phyloP scores from a whole-genome alignment of 2,888 invertebrate species.

The Eucera pruinosa region DNA sequence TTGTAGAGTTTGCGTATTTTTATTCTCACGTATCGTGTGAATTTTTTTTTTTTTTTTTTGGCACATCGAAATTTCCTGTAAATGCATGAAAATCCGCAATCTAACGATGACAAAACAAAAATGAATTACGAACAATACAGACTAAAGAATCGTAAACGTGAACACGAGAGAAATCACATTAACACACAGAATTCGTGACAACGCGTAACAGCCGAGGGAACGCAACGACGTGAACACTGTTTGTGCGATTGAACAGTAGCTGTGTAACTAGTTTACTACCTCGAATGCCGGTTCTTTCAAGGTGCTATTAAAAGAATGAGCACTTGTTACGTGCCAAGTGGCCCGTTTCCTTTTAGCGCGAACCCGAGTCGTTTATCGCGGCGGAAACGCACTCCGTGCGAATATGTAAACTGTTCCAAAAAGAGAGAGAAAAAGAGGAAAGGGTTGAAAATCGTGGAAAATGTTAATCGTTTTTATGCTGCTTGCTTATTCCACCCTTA shows the following conservation, averaged over 20 bases:
- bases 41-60: too few relatives aligned
- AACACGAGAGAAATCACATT: too few relatives aligned
- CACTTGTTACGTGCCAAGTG: slow-evolving; percentile 24
- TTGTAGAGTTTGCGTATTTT: too few relatives aligned
- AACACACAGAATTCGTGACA: background rate
- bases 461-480: background rate
- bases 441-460: background rate
- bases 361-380: slow-evolving; percentile 5
- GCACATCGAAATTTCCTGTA: too few relatives aligned
- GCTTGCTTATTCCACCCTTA: background rate
- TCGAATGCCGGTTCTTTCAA: slow-evolving; percentile 11
- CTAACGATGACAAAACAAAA: too few relatives aligned
- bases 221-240: background rate
- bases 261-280: background rate
- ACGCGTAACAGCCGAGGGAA: background rate
- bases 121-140: too few relatives aligned
- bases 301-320: slow-evolving; percentile 13
- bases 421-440: background rate
- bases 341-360: slow-evolving; percentile 1
- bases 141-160: too few relatives aligned
- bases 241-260: background rate
- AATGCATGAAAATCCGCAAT: too few relatives aligned
- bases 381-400: background rate
- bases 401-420: background rate
- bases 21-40: too few relatives aligned